phyloP scores from a whole-genome alignment of 2,888 invertebrate genomes.

The Epirrhoe alternata region DNA sequence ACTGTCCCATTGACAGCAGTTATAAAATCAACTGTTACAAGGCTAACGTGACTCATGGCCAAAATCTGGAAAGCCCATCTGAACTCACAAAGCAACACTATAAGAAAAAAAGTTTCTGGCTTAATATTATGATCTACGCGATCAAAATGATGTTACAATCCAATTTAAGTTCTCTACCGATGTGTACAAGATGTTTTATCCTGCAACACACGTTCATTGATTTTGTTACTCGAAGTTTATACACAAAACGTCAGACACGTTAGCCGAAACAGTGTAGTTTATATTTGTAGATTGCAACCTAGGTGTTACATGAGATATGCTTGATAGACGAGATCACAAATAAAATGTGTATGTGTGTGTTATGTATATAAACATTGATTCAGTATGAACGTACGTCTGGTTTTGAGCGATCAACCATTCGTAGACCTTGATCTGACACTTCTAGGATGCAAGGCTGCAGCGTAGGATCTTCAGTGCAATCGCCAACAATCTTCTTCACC shows the following conservation, averaged over 20 bases:
- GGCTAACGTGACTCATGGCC: conserved; percentile 5
- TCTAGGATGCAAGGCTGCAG: conserved; percentile 95
- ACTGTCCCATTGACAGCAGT: background rate
- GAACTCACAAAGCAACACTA: background rate
- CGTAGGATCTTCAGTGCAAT: conserved; percentile 88
- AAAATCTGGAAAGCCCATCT: conserved; percentile 12
- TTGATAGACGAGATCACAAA: background rate
- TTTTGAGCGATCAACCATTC: conserved; percentile 96
- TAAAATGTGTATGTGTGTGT: background rate
- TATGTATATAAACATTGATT: background rate
- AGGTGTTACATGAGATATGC: background rate
- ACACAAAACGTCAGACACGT: background rate
- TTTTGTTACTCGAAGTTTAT: background rate
- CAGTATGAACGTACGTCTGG: conserved; percentile 84
- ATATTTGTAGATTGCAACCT: background rate
- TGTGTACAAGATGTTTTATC: background rate
- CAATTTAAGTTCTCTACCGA: background rate
- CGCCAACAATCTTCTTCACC: conserved; percentile 93
- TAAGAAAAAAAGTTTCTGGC: background rate
- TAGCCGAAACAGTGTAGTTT: background rate
- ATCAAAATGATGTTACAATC: background rate
- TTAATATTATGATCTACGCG: background rate
- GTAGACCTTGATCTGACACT: conserved; percentile 97
- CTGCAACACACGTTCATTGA: background rate
- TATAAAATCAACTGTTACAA: background rate